A percentile compares a stretch with the other conserved stretches of the same genome.
Evolutionary conservation across 2,113 vertebrate genomes (phyloP).

Genomic region (Alces alces): DNA sequence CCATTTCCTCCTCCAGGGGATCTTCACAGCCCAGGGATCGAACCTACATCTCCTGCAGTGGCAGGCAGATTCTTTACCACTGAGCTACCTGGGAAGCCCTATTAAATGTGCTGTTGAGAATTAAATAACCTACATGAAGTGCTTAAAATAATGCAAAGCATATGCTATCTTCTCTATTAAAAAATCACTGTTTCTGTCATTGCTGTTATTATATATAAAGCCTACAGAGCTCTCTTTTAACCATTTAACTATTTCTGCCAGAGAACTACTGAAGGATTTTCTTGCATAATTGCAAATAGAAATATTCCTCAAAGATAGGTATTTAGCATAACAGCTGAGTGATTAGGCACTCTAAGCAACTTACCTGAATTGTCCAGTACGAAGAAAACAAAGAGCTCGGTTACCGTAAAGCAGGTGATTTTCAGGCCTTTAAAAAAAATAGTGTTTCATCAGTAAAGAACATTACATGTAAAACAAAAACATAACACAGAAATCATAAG

Average conservation of each 20-base stretch:
- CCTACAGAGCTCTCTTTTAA: neutral
- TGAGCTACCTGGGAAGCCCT: neutral
- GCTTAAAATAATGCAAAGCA: neutral
- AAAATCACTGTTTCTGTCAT: neutral
- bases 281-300: neutral
- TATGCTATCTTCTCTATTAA: neutral
- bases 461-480: neutral
- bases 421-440: conserved; percentile 80
- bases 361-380: conserved; percentile 79
- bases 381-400: conserved; percentile 90
- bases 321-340: neutral
- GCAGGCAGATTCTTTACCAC: neutral
- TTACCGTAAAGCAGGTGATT: conserved; percentile 94
- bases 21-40: neutral
- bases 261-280: neutral
- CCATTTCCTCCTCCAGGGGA: neutral
- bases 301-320: neutral
- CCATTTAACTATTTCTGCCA: neutral
- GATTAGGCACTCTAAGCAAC: conserved; percentile 42
- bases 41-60: neutral
- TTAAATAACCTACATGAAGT: neutral
- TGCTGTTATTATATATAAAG: neutral
- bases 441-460: conserved; percentile 8
- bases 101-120: neutral
- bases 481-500: neutral